Evolutionary conservation across 2,888 invertebrate species (phyloP).

Genomic region (Cephus sareptanus): DNA sequence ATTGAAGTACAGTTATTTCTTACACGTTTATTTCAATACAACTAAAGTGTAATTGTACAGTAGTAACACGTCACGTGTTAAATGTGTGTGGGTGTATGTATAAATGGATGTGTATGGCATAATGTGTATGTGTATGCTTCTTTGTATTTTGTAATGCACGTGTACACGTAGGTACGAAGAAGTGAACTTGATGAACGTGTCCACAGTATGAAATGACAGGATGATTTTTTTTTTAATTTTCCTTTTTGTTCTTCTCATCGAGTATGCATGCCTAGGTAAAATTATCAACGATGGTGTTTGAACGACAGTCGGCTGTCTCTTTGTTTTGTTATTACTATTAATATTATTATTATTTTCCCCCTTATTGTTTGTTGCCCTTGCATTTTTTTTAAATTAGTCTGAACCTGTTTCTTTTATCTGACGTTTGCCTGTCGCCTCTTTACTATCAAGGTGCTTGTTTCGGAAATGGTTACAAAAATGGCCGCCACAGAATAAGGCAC

Average conservation of each 20-base stretch:
- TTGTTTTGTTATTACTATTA: not conserved
- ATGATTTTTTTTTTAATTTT: slow-evolving; percentile 26
- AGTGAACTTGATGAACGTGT: slow-evolving; percentile 26
- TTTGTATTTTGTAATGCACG: slow-evolving; percentile 26
- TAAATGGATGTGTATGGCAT: slow-evolving; percentile 24
- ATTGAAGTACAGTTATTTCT: slow-evolving; percentile 63
- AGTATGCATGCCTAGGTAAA: slow-evolving; percentile 39
- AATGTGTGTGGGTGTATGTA: slow-evolving; percentile 30
- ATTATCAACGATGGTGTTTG: slow-evolving; percentile 15
- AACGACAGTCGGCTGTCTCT: not conserved
- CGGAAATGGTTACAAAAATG: slow-evolving; percentile 61
- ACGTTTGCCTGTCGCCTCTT: slow-evolving; percentile 18
- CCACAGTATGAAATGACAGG: slow-evolving; percentile 36
- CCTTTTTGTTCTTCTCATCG: slow-evolving; percentile 1
- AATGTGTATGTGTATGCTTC: slow-evolving; percentile 26
- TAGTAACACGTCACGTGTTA: slow-evolving; percentile 50
- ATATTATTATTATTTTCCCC: not conserved
- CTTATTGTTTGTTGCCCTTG: not conserved
- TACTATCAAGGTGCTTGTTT: slow-evolving; percentile 42
- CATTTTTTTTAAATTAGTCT: not conserved
- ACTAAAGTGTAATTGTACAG: slow-evolving; percentile 60
- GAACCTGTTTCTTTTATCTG: not conserved
- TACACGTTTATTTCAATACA: slow-evolving; percentile 59
- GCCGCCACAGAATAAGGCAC: slow-evolving; percentile 66
- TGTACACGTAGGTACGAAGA: slow-evolving; percentile 33